Evolutionary conservation across 2,888 invertebrate species (phyloP).

Genomic region (Torymus auratus): DNA sequence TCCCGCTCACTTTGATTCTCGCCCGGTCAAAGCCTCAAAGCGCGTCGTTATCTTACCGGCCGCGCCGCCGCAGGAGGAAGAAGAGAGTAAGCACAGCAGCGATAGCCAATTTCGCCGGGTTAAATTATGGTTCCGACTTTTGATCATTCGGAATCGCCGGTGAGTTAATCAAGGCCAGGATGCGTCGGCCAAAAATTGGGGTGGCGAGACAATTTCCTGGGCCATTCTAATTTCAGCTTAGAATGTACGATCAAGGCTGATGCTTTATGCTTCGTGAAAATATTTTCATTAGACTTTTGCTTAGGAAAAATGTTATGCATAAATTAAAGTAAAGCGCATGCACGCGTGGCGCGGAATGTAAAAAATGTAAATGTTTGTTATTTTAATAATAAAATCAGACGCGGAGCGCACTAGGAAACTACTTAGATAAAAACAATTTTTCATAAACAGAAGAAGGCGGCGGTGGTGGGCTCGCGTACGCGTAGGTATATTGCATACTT

Average conservation of each 20-base stretch:
- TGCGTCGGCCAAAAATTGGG: background rate
- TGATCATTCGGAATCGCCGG: conserved; percentile 49
- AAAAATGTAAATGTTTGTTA: no score
- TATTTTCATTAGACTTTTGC: no score
- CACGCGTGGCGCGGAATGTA: background rate
- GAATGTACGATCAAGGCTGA: no score
- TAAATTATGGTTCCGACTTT: conserved; percentile 47
- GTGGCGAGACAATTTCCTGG: no score
- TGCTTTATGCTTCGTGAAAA: no score
- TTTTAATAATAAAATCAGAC: no score
- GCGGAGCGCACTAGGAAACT: no score
- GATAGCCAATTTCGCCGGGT: conserved; percentile 51
- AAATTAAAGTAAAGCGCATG: background rate
- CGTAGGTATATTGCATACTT: conserved; percentile 42
- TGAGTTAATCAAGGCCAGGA: conserved; percentile 26
- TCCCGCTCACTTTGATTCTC: conserved; percentile 45
- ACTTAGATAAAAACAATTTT: conserved; percentile 37
- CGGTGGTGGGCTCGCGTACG: background rate
- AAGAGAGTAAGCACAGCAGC: conserved; percentile 14
- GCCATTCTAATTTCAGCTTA: no score
- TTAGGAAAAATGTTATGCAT: no score
- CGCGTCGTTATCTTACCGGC: conserved; percentile 70
- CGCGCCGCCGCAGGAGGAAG: conserved; percentile 26
- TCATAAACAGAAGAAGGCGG: conserved; percentile 14
- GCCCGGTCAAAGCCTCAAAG: conserved; percentile 68